Conservation (phyloP, 2,888 invertebrate genomes). For the Zygogramma bicolorata region DNA sequence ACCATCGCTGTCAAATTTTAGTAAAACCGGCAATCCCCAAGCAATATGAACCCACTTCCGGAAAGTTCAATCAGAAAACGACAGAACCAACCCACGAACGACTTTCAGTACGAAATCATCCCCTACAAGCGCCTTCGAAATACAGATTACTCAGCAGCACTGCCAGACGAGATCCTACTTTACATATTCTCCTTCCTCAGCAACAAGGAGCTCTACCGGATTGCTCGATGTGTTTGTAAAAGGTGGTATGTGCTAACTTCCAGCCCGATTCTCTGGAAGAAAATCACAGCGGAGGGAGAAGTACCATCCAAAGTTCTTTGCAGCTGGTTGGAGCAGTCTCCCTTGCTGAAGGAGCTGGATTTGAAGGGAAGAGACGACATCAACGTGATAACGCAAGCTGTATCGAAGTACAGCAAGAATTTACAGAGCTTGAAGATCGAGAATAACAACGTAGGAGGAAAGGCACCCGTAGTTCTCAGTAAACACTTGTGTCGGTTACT, state of each 20-base stretch:
- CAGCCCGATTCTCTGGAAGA: conserved; percentile 49
- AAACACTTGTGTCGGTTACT: conserved; percentile 44
- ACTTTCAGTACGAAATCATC: neutral
- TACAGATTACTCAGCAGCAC: conserved; percentile 31
- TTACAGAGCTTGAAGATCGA: conserved; percentile 42
- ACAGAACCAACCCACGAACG: neutral
- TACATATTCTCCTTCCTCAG: conserved; percentile 49
- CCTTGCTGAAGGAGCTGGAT: conserved; percentile 44
- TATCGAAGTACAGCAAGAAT: conserved; percentile 42
- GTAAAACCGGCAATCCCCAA: conserved; percentile 24
- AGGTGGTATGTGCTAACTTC: conserved; percentile 47
- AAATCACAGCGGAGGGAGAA: conserved; percentile 42
- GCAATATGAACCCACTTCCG: conserved; percentile 20
- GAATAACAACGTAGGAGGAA: conserved; percentile 34
- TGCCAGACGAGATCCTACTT: conserved; percentile 51
- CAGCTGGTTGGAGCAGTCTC: conserved; percentile 49
- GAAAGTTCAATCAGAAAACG: conserved; percentile 24
- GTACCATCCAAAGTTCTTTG: conserved; percentile 46
- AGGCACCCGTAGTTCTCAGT: conserved; percentile 38
- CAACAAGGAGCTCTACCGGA: conserved; percentile 45
- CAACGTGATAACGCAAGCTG: conserved; percentile 39
- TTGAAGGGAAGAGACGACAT: conserved; percentile 44
- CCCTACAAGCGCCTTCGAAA: conserved; percentile 38
- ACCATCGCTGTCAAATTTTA: conserved; percentile 29
- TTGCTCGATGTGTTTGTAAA: conserved; percentile 46